Evolutionary conservation across 2,113 vertebrate species (phyloP).

Genomic region (Syngnathus floridae): DNA sequence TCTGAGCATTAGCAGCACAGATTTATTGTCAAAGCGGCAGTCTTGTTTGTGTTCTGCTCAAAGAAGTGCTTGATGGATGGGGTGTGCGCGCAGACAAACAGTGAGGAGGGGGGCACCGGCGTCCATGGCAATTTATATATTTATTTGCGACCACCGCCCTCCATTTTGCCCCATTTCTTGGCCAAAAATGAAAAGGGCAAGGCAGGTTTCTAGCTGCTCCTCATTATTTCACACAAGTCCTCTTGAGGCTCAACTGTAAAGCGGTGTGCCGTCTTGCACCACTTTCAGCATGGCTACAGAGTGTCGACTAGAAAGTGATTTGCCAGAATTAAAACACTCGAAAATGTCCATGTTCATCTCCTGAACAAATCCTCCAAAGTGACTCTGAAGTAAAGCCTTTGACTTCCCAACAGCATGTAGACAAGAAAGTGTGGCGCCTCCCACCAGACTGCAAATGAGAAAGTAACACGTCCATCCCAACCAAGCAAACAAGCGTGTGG

Average conservation of each 20-base stretch:
- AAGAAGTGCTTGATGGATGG: slow-evolving; percentile 48
- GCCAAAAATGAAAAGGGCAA: not conserved
- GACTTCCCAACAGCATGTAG: not conserved
- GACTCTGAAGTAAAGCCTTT: no score
- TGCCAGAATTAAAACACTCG: not conserved
- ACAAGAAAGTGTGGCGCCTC: not conserved
- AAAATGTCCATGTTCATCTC: no score
- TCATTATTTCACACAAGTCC: not conserved
- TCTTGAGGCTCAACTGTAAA: not conserved
- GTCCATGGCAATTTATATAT: slow-evolving; percentile 22
- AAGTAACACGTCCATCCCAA: no score
- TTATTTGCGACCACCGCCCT: not conserved
- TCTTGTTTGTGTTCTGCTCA: slow-evolving; percentile 43
- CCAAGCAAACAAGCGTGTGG: no score
- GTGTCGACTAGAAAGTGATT: not conserved
- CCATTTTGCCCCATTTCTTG: not conserved
- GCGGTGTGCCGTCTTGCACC: not conserved
- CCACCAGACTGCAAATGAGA: not conserved
- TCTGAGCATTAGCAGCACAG: not conserved
- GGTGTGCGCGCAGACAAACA: slow-evolving; percentile 42
- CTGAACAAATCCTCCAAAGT: no score
- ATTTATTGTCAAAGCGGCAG: not conserved
- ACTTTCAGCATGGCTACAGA: not conserved
- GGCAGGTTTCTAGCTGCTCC: not conserved
- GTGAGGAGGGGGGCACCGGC: slow-evolving; percentile 28